Conservation (phyloP, 1,140 invertebrate genomes). For the Drosophila erecta region DNA sequence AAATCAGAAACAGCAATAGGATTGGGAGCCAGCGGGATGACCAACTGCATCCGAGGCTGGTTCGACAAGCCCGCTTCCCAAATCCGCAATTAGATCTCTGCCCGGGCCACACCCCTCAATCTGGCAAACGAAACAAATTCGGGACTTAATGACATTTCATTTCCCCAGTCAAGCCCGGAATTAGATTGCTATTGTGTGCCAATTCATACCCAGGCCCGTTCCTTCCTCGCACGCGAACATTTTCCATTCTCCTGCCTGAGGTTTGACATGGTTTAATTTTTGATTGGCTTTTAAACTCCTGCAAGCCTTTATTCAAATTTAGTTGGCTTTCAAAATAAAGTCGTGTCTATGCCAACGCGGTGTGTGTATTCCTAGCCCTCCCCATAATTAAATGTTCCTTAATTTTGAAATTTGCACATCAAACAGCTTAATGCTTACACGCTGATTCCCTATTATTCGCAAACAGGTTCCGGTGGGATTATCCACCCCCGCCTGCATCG, state of each 20-base stretch:
- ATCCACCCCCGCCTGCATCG: not conserved
- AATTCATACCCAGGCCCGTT: not conserved
- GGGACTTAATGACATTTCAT: conserved; percentile 39
- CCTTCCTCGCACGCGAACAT: not conserved
- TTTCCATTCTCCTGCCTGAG: not conserved
- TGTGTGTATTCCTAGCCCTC: too few species aligned
- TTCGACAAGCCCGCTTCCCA: conserved; percentile 17
- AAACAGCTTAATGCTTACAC: not conserved
- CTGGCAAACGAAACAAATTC: conserved; percentile 38
- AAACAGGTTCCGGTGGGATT: not conserved
- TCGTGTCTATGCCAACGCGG: too few species aligned
- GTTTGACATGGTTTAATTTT: not conserved
- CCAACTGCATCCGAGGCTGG: conserved; percentile 29
- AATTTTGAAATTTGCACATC: too few species aligned
- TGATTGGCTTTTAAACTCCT: not conserved
- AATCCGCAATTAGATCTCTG: conserved; percentile 45
- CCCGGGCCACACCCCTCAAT: conserved; percentile 1
- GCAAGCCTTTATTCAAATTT: too few species aligned
- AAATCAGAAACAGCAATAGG: conserved; percentile 5
- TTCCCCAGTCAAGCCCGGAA: conserved; percentile 20
- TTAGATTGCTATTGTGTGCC: conserved; percentile 25
- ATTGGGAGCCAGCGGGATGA: conserved; percentile 8
- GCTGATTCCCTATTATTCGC: not conserved
- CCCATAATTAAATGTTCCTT: not conserved
- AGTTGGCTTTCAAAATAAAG: too few species aligned